phyloP scores from a whole-genome alignment of 1,140 invertebrate species.

The Microvelia longipes region DNA sequence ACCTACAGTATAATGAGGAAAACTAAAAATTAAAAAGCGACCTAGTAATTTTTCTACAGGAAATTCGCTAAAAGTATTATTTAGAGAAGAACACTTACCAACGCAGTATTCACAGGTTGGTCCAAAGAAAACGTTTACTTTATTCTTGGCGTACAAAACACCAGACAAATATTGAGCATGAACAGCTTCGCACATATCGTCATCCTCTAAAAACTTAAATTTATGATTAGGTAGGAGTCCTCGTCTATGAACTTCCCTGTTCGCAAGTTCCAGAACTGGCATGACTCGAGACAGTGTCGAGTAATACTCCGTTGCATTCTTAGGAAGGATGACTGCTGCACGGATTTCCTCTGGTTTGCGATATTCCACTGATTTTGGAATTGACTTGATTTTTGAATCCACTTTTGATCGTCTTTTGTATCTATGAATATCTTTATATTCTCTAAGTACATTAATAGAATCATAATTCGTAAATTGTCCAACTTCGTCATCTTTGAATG shows the following conservation, averaged over 20 bases:
- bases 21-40: too few relatives aligned
- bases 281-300: slow-evolving; percentile 33
- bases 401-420: too few relatives aligned
- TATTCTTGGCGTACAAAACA: slow-evolving; percentile 39
- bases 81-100: slow-evolving; percentile 49
- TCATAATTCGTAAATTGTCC: too few relatives aligned
- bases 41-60: too few relatives aligned
- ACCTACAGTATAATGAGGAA: too few relatives aligned
- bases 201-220: slow-evolving; percentile 39
- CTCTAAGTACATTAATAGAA: too few relatives aligned
- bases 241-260: slow-evolving; percentile 31
- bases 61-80: too few relatives aligned
- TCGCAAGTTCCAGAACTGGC: slow-evolving; percentile 41
- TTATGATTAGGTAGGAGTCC: slow-evolving; percentile 35
- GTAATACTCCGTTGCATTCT: slow-evolving; percentile 30
- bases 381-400: too few relatives aligned
- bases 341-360: slow-evolving; percentile 29
- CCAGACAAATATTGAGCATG: slow-evolving; percentile 39
- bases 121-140: slow-evolving; percentile 52
- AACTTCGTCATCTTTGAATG: too few relatives aligned
- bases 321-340: slow-evolving; percentile 38
- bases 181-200: slow-evolving; percentile 51
- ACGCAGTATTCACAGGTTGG: slow-evolving; percentile 57
- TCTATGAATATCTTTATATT: too few relatives aligned
- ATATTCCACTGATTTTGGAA: too few relatives aligned